Conservation (phyloP, 2,113 vertebrate genomes). For the Indri indri region DNA sequence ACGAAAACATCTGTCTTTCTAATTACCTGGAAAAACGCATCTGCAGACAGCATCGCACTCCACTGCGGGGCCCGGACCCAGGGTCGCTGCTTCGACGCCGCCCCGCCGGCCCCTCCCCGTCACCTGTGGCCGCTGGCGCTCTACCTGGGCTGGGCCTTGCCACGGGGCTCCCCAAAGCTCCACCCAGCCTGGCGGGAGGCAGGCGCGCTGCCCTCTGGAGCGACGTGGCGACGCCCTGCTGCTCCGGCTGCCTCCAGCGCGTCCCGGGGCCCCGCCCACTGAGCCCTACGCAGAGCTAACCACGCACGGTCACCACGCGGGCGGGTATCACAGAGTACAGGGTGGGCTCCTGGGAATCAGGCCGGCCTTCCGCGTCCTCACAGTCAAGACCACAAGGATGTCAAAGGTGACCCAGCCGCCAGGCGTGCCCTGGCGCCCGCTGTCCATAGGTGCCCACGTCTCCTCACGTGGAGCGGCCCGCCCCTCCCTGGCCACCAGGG, state of each 20-base stretch:
- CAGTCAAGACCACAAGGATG: background rate
- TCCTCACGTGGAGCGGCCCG: background rate
- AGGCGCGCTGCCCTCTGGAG: background rate
- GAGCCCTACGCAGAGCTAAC: background rate
- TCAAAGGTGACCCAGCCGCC: background rate
- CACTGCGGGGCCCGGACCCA: too few species aligned
- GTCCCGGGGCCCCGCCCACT: too few species aligned
- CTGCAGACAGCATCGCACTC: too few species aligned
- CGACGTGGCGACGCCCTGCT: background rate
- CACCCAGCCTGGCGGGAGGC: background rate
- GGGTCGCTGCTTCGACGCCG: accelerated
- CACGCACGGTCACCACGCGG: background rate
- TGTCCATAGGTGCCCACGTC: background rate
- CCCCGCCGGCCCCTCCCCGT: accelerated
- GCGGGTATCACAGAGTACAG: background rate
- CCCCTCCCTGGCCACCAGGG: background rate
- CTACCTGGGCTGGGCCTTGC: too few species aligned
- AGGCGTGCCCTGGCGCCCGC: background rate
- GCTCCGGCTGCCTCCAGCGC: background rate
- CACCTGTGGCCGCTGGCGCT: background rate
- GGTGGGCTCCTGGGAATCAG: background rate
- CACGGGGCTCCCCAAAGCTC: too few species aligned
- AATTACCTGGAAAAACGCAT: background rate
- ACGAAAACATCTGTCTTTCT: accelerated
- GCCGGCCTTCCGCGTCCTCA: accelerated